A percentile compares a stretch with the other conserved stretches of the same genome.
Conservation (phyloP, 2,113 vertebrate species). For the Daubentonia madagascariensis region DNA sequence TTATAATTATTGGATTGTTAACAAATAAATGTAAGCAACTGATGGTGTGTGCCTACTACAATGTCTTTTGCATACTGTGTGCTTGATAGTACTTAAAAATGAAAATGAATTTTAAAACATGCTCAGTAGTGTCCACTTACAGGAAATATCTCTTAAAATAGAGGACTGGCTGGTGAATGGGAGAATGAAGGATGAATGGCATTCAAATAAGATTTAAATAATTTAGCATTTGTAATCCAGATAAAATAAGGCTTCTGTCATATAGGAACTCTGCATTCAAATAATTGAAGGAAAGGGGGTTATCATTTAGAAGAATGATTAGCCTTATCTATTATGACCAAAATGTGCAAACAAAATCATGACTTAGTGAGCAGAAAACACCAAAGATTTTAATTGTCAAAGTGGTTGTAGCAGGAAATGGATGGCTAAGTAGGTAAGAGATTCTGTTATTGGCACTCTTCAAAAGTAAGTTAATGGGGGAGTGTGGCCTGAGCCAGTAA, state of each 20-base stretch:
- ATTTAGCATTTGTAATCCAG: not conserved
- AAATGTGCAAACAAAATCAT: conserved; percentile 11
- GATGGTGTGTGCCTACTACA: not conserved
- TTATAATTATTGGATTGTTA: not conserved
- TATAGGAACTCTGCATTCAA: not conserved
- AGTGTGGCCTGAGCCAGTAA: too few species aligned
- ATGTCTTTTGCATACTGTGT: not conserved
- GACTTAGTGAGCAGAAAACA: not conserved
- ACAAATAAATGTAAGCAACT: not conserved
- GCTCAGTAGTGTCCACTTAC: not conserved
- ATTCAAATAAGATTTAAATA: not conserved
- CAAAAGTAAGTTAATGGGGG: not conserved
- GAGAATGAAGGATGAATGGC: not conserved
- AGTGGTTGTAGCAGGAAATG: conserved; percentile 2
- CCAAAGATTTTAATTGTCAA: not conserved
- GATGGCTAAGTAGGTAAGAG: not conserved
- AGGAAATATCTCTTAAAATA: not conserved
- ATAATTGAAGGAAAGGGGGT: not conserved
- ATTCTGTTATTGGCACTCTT: not conserved
- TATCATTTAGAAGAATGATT: conserved; percentile 5
- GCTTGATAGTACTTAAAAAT: conserved; percentile 1
- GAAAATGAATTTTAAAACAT: conserved; percentile 10
- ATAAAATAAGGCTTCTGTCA: conserved; percentile 5
- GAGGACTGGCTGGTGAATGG: not conserved
- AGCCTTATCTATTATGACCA: not conserved